These are phyloP conservation scores for Pogonomyrmex californicus DNA, from an alignment of 1,140 invertebrate species.

Conservation along the genomic window DNA sequence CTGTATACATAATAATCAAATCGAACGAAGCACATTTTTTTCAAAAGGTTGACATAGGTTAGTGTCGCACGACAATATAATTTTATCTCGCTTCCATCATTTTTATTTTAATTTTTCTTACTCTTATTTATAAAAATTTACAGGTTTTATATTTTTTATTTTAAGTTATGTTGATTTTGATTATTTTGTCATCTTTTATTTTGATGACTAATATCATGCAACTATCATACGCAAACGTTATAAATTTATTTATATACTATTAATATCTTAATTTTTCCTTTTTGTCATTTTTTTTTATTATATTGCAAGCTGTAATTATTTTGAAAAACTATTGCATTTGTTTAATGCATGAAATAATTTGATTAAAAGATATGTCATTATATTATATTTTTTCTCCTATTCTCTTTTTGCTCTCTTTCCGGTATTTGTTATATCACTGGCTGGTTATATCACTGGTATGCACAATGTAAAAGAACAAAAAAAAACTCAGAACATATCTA, in stretches of 20 bases:
- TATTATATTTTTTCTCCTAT: not conserved
- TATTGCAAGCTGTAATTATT: not conserved
- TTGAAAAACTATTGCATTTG: not conserved
- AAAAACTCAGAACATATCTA: not conserved
- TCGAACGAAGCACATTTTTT: not conserved
- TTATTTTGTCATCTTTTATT: not conserved
- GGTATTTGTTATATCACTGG: not conserved
- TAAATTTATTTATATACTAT: not conserved
- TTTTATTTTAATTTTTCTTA: not conserved
- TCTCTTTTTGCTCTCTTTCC: not conserved
- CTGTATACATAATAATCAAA: not conserved
- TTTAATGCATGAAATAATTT: not conserved
- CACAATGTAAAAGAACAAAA: not conserved
- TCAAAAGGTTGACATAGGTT: not conserved
- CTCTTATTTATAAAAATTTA: not conserved
- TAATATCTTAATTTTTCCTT: not conserved
- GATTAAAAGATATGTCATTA: not conserved
- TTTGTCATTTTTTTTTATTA: not conserved
- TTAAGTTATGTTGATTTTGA: slow-evolving; percentile 5
- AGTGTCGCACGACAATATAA: not conserved
- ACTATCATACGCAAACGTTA: not conserved
- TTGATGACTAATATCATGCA: not conserved
- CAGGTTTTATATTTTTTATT: not conserved
- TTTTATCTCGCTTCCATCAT: too few species aligned
- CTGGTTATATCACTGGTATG: not conserved